These are phyloP conservation scores for Phrynosoma platyrhinos DNA, from an alignment of 2,113 vertebrate species.

Conservation along the genomic window DNA sequence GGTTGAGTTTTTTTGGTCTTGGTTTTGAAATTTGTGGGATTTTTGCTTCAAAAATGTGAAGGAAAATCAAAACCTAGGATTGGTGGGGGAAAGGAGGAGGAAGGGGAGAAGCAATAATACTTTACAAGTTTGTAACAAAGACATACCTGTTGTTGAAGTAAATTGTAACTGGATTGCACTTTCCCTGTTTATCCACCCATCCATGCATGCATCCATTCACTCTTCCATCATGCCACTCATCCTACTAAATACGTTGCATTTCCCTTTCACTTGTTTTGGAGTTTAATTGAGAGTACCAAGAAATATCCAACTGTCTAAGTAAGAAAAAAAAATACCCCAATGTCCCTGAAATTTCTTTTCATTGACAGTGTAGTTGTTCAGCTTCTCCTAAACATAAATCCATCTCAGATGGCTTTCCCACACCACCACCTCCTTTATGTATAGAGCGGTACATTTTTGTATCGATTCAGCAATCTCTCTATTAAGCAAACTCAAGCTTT, in stretches of 20 bases:
- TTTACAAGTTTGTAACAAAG: neutral
- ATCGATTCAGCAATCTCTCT: no score
- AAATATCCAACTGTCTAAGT: conserved; percentile 12
- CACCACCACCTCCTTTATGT: neutral
- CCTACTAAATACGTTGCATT: neutral
- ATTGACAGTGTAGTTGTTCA: neutral
- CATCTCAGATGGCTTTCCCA: neutral
- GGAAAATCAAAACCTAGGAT: neutral
- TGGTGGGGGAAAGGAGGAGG: no score
- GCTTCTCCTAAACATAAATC: no score
- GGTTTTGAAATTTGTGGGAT: no score
- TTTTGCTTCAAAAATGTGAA: neutral
- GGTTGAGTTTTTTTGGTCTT: neutral
- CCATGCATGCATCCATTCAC: neutral
- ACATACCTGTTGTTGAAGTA: neutral
- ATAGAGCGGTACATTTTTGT: no score
- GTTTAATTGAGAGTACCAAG: conserved; percentile 8
- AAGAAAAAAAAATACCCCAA: neutral
- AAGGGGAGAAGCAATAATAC: neutral
- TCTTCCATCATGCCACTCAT: conserved; percentile 30
- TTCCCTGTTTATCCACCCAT: neutral
- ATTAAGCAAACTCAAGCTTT: neutral
- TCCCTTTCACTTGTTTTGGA: conserved; percentile 46
- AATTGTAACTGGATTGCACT: neutral
- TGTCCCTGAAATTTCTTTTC: neutral